Conservation (phyloP, 1,140 invertebrate genomes). For the Thrips palmi region DNA sequence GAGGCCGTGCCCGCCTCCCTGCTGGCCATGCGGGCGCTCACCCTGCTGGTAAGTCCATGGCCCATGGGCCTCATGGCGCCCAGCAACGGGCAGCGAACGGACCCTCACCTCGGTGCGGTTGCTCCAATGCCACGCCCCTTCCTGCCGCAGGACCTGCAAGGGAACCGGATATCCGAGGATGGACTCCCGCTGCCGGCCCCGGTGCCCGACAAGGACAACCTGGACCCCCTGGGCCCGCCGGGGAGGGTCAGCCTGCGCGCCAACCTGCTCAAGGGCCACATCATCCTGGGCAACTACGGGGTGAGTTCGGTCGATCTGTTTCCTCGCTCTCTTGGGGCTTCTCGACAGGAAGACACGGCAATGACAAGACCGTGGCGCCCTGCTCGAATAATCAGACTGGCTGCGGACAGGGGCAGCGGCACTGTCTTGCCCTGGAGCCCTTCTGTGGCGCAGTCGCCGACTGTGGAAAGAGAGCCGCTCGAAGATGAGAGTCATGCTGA, state of each 20-base stretch:
- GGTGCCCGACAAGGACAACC: slow-evolving; percentile 20
- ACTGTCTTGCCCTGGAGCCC: too few species aligned
- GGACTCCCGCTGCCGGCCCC: slow-evolving; percentile 21
- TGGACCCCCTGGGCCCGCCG: slow-evolving; percentile 26
- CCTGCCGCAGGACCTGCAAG: too few species aligned
- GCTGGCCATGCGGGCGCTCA: slow-evolving; percentile 30
- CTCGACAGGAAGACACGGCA: not conserved
- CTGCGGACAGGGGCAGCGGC: not conserved
- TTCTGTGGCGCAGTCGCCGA: too few species aligned
- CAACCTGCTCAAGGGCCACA: slow-evolving; percentile 59
- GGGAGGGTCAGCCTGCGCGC: slow-evolving; percentile 52
- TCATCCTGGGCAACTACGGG: slow-evolving; percentile 65
- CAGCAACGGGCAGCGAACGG: too few species aligned
- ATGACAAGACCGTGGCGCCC: not conserved
- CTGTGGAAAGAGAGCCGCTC: too few species aligned
- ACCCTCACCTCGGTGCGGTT: not conserved
- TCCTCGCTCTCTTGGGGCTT: not conserved
- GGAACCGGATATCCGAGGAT: not conserved
- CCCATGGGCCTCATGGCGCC: too few species aligned
- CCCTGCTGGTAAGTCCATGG: slow-evolving; percentile 13
- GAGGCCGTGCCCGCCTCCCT: slow-evolving; percentile 27
- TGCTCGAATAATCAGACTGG: not conserved
- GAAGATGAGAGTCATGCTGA: too few species aligned
- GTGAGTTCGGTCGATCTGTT: slow-evolving; percentile 29
- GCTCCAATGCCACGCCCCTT: not conserved